Percentiles rank a stretch among this genome's conserved stretches.
Conservation (phyloP, 2,888 invertebrate genomes). For the Leucania comma region DNA sequence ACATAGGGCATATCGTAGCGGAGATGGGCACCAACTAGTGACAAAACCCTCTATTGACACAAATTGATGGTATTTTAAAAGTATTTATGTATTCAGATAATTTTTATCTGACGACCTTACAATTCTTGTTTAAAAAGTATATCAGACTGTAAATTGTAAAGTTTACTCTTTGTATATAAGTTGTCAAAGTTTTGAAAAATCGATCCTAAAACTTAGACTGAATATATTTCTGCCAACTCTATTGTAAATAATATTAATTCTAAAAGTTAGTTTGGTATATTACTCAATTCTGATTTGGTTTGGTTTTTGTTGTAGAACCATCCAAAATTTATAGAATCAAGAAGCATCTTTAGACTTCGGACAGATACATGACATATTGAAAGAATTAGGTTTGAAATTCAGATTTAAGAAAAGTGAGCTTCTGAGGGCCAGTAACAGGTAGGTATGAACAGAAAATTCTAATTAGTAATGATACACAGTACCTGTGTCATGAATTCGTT, state of each 20-base stretch:
- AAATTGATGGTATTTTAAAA: too few relatives aligned
- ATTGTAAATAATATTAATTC: background rate
- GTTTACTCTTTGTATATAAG: too few relatives aligned
- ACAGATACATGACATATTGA: background rate
- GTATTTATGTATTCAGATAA: background rate
- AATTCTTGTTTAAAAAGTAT: background rate
- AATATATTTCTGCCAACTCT: too few relatives aligned
- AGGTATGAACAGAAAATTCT: constrained; percentile 7
- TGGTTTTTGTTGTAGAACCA: background rate
- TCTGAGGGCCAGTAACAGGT: too few relatives aligned
- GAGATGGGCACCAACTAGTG: background rate
- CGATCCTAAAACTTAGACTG: too few relatives aligned
- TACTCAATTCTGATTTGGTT: background rate
- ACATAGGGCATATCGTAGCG: background rate
- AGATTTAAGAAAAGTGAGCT: background rate
- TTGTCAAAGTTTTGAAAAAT: too few relatives aligned
- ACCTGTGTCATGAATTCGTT: too few relatives aligned
- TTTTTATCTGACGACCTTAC: too few relatives aligned
- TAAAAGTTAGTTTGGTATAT: background rate
- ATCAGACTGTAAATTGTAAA: background rate
- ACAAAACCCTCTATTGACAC: background rate
- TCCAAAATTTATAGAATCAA: background rate
- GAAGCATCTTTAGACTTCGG: background rate
- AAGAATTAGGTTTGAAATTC: background rate
- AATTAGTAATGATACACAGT: constrained; percentile 1